Evolutionary conservation across 2,888 invertebrate species (phyloP).

Genomic region (Diadegma fenestrale): DNA sequence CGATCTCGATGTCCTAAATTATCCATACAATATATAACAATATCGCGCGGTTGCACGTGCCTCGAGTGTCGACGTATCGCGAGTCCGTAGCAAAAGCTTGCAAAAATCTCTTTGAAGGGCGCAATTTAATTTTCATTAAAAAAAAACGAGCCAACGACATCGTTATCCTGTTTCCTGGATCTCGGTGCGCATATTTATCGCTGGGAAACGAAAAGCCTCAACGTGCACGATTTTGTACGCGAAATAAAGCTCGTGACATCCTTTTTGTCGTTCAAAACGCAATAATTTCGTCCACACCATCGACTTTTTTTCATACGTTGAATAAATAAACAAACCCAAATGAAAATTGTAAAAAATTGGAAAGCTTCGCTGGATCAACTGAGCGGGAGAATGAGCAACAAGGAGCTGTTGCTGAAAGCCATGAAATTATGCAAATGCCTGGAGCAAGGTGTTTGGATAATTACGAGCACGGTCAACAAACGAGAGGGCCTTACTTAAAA

Average conservation of each 20-base stretch:
- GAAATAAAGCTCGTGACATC: neutral
- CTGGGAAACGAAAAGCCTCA: neutral
- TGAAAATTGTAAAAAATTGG: slow-evolving; percentile 1
- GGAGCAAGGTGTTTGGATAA: slow-evolving; percentile 82
- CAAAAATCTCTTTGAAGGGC: slow-evolving; percentile 24
- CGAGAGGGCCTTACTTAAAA: slow-evolving; percentile 80
- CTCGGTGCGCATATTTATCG: slow-evolving; percentile 13
- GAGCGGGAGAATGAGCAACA: slow-evolving; percentile 44
- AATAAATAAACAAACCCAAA: neutral
- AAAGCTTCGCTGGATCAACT: slow-evolving; percentile 16
- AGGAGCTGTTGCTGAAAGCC: slow-evolving; percentile 71
- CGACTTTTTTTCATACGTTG: neutral
- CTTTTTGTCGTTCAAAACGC: neutral
- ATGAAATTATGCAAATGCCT: slow-evolving; percentile 81
- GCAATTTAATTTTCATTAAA: slow-evolving; percentile 63
- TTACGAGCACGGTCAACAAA: slow-evolving; percentile 75
- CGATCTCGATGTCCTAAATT: slow-evolving; percentile 12
- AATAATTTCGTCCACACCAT: neutral
- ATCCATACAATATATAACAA: slow-evolving; percentile 9
- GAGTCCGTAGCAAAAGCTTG: slow-evolving; percentile 21
- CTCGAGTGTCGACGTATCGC: slow-evolving; percentile 32
- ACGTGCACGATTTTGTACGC: neutral
- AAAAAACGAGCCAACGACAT: slow-evolving; percentile 42
- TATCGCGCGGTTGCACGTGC: slow-evolving; percentile 48
- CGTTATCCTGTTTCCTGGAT: slow-evolving; percentile 18